Base-by-base conservation (phyloP, 2,888 invertebrate genomes). In the Pterobdella sp. region DNA sequence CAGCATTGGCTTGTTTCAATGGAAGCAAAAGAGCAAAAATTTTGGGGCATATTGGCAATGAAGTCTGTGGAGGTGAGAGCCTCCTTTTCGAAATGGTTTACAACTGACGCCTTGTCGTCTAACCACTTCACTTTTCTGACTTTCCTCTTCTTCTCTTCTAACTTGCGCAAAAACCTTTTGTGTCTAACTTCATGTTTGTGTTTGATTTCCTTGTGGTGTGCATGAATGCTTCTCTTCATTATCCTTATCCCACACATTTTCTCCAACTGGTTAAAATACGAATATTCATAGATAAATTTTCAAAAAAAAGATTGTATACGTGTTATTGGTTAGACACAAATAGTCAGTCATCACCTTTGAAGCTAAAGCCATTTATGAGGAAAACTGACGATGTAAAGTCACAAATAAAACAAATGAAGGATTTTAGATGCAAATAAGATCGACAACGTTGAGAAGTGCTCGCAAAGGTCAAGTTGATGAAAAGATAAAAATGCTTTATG, bases 21-120 rank as follows among this genome's bases (percentile, higher is more conserved):
- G 18, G 42, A 7, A 42, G 3, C 60, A 22, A 26, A 56, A 18
- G 60, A 22, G 60, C 60, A 56, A 26, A 56, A 56, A 26, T 4
- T 14, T 22, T 3, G 4, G n/a, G 60, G 60, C 4, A 56, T 7
- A 26, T 56, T 4, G n/a, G n/a, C 4, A n/a, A 56, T 56, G 14
- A 56, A n/a, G n/a, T 56, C 60, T 18, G 60, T 26, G 26, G 60
- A 56, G n/a, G 60, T 56, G 60, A 56, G n/a, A 3, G 60, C 60
- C 7, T 56, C n/a, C n/a, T 22, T n/a, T n/a, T 56, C 60, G n/a
- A 56, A 56, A 26, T 56, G 4, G 7, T 3, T 18, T 3, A 3
- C 26, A 22, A 56, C 60, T 22, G 60, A 56, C 14, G 4, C 60
- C n/a, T 22, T 56, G 60, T 56, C 60, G 4, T 56, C 60, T 26